phyloP scores from a whole-genome alignment of 92 coral and sea anemone species.

The Anthopleura xanthogrammica region DNA sequence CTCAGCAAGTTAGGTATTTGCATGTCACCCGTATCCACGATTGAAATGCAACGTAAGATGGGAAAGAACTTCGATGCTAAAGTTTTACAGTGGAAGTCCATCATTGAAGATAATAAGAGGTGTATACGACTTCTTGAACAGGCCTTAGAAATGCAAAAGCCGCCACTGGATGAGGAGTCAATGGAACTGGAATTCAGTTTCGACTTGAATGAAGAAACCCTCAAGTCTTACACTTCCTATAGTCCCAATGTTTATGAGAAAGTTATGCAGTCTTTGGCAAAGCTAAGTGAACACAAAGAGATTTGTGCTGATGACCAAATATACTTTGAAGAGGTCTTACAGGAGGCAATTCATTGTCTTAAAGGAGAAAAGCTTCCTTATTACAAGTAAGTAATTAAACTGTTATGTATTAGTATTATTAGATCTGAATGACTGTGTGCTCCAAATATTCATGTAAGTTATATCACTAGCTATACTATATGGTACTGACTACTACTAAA shows the following conservation, averaged over 20 bases:
- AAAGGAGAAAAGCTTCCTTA: conserved; percentile 32
- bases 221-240: conserved; percentile 38
- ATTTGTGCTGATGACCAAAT: neutral
- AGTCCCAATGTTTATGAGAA: conserved; percentile 16
- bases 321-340: conserved; percentile 33
- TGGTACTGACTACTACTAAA: neutral
- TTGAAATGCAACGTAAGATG: conserved; percentile 47
- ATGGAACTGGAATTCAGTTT: conserved; percentile 36
- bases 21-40: conserved; percentile 38
- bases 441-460: no score
- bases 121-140: conserved; percentile 19
- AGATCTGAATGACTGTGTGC: no score
- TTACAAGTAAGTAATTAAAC: conserved; percentile 41
- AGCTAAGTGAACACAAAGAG: no score
- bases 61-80: conserved; percentile 35
- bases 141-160: conserved; percentile 26
- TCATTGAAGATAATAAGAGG: conserved; percentile 41
- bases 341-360: neutral
- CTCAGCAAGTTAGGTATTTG: conserved; percentile 51
- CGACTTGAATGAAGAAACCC: conserved; percentile 32
- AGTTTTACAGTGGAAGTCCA: conserved; percentile 30
- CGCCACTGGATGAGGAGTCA: conserved; percentile 30
- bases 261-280: conserved; percentile 2
- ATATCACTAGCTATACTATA: no score
- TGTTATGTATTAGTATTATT: no score